Evolutionary conservation across 1,140 invertebrate genomes (phyloP).

Genomic region (Drosophila funebris): DNA sequence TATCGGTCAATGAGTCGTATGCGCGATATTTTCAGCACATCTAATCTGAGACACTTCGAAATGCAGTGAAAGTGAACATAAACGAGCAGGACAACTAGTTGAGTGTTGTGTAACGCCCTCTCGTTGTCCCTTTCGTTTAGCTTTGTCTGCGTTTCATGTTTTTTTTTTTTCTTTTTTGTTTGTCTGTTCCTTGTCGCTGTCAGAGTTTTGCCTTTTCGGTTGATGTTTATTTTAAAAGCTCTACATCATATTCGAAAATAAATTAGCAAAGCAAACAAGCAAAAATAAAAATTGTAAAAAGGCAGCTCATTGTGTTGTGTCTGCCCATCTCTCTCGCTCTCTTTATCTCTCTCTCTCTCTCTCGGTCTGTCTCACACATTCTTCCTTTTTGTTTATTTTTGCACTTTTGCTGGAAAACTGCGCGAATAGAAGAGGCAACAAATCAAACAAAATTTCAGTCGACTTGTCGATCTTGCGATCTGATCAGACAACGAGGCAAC

Average conservation of each 20-base stretch:
- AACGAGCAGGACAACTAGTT: slow-evolving; percentile 4
- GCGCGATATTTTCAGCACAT: slow-evolving; percentile 33
- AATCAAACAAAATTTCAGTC: slow-evolving; percentile 45
- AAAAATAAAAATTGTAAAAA: slow-evolving; percentile 57
- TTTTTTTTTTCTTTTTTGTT: too few species aligned
- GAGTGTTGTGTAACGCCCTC: not conserved
- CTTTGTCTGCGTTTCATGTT: not conserved
- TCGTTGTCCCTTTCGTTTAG: not conserved
- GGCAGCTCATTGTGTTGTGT: slow-evolving; percentile 45
- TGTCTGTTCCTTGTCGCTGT: slow-evolving; percentile 39
- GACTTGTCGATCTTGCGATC: slow-evolving; percentile 30
- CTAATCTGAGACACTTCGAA: slow-evolving; percentile 11
- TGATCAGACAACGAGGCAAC: slow-evolving; percentile 65
- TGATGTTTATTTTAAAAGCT: slow-evolving; percentile 78
- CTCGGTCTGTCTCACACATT: slow-evolving; percentile 17
- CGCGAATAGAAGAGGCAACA: slow-evolving; percentile 39
- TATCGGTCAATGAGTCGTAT: slow-evolving; percentile 68
- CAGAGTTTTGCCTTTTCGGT: slow-evolving; percentile 38
- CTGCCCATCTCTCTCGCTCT: not conserved
- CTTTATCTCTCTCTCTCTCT: not conserved
- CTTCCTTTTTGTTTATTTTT: slow-evolving; percentile 77
- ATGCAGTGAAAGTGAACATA: not conserved
- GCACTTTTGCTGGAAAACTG: slow-evolving; percentile 69
- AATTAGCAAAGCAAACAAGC: slow-evolving; percentile 77
- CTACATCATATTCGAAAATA: slow-evolving; percentile 81